Evolutionary conservation across 2,113 vertebrate genomes (phyloP).

Genomic region (Malurus alboscapulatus): DNA sequence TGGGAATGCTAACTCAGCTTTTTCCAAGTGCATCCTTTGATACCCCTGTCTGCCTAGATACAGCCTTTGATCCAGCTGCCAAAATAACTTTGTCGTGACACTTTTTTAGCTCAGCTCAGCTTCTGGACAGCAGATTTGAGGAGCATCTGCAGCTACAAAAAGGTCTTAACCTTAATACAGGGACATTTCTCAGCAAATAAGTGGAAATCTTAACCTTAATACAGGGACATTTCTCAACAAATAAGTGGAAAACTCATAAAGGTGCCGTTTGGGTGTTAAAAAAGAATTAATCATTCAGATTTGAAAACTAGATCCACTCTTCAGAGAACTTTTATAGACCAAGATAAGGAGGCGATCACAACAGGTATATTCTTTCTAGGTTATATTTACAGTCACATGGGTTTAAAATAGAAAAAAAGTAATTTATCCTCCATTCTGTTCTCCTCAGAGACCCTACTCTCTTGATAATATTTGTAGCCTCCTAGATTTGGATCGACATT

Average conservation of each 20-base stretch:
- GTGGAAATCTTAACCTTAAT: conserved; percentile 4
- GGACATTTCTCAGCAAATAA: neutral
- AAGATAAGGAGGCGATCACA: neutral
- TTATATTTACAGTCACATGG: rapidly evolving
- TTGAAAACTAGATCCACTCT: neutral
- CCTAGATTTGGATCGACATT: neutral
- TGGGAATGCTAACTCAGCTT: conserved; percentile 10
- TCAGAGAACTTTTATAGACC: neutral
- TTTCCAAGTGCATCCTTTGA: conserved; percentile 31
- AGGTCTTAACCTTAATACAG: conserved; percentile 1
- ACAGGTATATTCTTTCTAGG: neutral
- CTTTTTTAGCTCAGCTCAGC: neutral
- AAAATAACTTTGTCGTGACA: neutral
- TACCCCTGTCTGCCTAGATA: conserved; percentile 22
- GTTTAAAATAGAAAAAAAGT: neutral
- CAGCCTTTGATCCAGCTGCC: conserved; percentile 25
- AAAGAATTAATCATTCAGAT: neutral
- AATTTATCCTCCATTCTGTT: neutral
- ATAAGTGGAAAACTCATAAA: neutral
- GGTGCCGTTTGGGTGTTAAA: neutral
- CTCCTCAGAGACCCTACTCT: neutral
- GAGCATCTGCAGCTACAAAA: conserved; percentile 30
- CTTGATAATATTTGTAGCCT: neutral
- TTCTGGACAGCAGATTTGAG: conserved; percentile 41
- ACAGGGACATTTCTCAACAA: neutral